A percentile compares a stretch with the other conserved stretches of the same genome.
Evolutionary conservation across 2,113 vertebrate genomes (phyloP).

Genomic region (Melanotaenia duboulayi): DNA sequence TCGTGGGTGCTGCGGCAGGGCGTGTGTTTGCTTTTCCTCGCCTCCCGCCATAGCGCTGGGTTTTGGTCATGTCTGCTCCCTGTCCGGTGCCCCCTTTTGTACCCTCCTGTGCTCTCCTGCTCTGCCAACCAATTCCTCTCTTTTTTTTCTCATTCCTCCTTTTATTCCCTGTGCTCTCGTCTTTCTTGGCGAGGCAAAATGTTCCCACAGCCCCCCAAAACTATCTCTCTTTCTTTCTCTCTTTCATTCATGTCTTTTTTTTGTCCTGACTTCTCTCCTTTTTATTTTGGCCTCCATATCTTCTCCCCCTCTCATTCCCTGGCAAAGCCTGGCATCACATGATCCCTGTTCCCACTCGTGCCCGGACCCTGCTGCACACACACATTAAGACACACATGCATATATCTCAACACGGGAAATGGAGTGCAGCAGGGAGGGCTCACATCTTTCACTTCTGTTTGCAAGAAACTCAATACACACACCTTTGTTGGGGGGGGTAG

Average conservation of each 20-base stretch:
- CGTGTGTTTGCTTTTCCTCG: conserved; percentile 51
- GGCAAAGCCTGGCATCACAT: conserved; percentile 76
- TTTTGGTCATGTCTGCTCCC: conserved; percentile 56
- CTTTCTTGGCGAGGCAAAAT: conserved; percentile 70
- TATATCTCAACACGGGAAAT: conserved; percentile 32
- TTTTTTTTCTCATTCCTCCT: conserved; percentile 73
- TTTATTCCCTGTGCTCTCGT: conserved; percentile 71
- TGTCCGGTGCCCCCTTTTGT: conserved; percentile 58
- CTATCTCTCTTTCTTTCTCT: not conserved
- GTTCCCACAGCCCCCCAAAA: conserved; percentile 73
- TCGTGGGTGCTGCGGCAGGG: conserved; percentile 9
- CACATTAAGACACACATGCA: conserved; percentile 32
- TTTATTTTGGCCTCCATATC: conserved; percentile 25
- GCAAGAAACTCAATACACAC: conserved; percentile 60
- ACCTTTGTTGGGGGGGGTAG: not conserved
- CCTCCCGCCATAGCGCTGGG: conserved; percentile 29
- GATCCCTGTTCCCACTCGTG: conserved; percentile 64
- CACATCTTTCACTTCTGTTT: conserved; percentile 61
- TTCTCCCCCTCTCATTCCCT: conserved; percentile 40
- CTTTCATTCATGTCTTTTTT: conserved; percentile 46
- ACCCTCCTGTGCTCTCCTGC: conserved; percentile 42
- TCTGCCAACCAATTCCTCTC: conserved; percentile 76
- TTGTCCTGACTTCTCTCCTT: conserved; percentile 7
- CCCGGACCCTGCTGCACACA: conserved; percentile 38
- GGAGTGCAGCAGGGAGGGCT: conserved; percentile 40